phyloP scores from a whole-genome alignment of 2,797 vertebrate species.

The Pseudomugil gertrudae region DNA sequence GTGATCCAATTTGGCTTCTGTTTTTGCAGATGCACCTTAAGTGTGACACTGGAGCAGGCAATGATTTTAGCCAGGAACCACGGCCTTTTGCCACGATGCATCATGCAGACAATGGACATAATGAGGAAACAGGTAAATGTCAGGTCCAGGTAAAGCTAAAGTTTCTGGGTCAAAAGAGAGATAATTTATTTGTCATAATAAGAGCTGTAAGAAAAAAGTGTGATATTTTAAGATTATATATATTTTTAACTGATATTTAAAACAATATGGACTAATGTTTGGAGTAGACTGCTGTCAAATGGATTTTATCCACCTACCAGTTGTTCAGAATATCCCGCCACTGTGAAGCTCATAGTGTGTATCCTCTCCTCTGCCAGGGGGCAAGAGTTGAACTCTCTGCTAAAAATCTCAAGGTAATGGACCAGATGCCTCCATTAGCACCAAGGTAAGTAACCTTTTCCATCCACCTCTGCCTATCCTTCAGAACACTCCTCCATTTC shows the following conservation, averaged over 20 bases:
- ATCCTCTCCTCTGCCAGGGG: conserved; percentile 81
- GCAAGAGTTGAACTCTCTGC: conserved; percentile 97
- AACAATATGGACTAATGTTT: background rate
- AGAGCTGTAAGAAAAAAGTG: background rate
- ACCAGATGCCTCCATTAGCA: conserved; percentile 93
- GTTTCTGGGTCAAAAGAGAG: too few species aligned
- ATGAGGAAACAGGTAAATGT: conserved; percentile 94
- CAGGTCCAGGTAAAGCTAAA: background rate
- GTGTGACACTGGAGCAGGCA: conserved; percentile 93
- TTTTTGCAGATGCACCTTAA: conserved; percentile 88
- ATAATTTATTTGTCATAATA: background rate
- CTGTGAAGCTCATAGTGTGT: conserved; percentile 2
- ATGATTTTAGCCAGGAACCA: conserved; percentile 93
- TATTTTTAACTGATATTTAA: background rate
- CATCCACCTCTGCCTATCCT: background rate
- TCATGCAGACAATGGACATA: conserved; percentile 98
- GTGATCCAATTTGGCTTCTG: conserved; percentile 6
- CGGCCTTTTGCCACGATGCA: conserved; percentile 92
- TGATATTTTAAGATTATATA: background rate
- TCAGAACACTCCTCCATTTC: conserved; percentile 16
- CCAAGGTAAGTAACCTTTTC: conserved; percentile 84
- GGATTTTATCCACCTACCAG: background rate
- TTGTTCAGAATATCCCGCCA: background rate
- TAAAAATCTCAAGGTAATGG: conserved; percentile 97
- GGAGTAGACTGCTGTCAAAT: background rate